Evolutionary conservation across 2,797 vertebrate species (phyloP).

Genomic region (Peromyscus melanophrys): DNA sequence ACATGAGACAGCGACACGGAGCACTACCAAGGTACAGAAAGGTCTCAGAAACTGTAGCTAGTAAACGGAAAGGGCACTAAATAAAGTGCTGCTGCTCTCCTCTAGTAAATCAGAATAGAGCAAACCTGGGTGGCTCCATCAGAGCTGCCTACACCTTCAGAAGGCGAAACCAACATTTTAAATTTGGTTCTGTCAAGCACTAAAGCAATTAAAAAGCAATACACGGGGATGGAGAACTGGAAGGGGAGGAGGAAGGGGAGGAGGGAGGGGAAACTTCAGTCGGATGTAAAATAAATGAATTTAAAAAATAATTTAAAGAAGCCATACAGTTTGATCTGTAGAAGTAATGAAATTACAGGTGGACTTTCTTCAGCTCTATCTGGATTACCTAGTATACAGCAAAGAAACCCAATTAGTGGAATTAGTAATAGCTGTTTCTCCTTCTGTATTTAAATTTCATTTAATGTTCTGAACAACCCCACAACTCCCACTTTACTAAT

Average conservation of each 20-base stretch:
- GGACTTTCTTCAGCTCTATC: slow-evolving; percentile 53
- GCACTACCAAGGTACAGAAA: neutral
- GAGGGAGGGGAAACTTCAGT: neutral
- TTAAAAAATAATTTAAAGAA: slow-evolving; percentile 4
- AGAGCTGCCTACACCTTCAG: neutral
- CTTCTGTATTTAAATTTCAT: slow-evolving; percentile 22
- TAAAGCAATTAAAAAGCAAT: slow-evolving; percentile 33
- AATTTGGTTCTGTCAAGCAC: neutral
- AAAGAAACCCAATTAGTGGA: neutral
- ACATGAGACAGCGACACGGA: neutral
- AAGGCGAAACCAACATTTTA: slow-evolving; percentile 46
- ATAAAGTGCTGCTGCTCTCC: slow-evolving; percentile 27
- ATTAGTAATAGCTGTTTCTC: slow-evolving; percentile 20
- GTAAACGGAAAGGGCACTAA: neutral
- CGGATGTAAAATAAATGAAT: neutral
- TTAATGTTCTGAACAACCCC: slow-evolving; percentile 18
- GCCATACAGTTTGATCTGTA: neutral
- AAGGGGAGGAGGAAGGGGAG: neutral
- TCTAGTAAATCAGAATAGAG: neutral
- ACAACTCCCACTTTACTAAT: neutral
- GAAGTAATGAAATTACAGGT: neutral
- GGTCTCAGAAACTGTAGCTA: neutral
- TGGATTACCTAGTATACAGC: neutral
- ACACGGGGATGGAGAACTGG: neutral
- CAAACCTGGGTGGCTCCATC: slow-evolving; percentile 23